A percentile compares a stretch with the other conserved stretches of the same genome.
Evolutionary conservation across 2,797 vertebrate species (phyloP).

Genomic region (Sphenodon punctatus): DNA sequence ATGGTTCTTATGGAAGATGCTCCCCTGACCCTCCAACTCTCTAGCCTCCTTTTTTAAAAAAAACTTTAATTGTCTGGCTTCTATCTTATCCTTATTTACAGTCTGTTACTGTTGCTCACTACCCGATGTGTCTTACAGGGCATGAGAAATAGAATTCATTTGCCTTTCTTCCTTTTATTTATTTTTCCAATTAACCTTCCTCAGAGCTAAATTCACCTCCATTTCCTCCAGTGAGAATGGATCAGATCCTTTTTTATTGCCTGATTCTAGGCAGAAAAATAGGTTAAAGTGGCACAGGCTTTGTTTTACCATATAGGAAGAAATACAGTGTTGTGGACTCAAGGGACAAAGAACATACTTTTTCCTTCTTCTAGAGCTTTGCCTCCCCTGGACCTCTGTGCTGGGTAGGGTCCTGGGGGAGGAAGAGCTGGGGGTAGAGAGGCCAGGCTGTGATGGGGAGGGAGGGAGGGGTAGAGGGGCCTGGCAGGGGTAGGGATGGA

Average conservation of each 20-base stretch:
- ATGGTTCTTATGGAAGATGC: not conserved
- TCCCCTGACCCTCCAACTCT: not conserved
- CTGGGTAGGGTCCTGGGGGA: no score
- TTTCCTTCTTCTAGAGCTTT: not conserved
- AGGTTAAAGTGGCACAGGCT: not conserved
- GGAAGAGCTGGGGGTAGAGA: no score
- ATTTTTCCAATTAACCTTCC: slow-evolving; percentile 1
- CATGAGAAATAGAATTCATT: not conserved
- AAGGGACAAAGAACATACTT: not conserved
- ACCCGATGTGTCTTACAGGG: not conserved
- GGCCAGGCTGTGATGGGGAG: no score
- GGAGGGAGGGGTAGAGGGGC: no score
- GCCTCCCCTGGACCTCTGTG: no score
- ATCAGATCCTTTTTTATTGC: not conserved
- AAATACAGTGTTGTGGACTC: not conserved
- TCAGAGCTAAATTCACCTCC: not conserved
- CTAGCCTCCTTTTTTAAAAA: not conserved
- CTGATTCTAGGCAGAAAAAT: not conserved
- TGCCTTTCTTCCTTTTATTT: not conserved
- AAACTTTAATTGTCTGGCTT: not conserved
- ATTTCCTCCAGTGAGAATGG: not conserved
- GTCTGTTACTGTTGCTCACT: not conserved
- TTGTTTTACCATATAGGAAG: not conserved
- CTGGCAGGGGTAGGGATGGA: no score
- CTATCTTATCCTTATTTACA: not conserved